phyloP scores from a whole-genome alignment of 1,140 invertebrate species.

The Papilio polyxenes region DNA sequence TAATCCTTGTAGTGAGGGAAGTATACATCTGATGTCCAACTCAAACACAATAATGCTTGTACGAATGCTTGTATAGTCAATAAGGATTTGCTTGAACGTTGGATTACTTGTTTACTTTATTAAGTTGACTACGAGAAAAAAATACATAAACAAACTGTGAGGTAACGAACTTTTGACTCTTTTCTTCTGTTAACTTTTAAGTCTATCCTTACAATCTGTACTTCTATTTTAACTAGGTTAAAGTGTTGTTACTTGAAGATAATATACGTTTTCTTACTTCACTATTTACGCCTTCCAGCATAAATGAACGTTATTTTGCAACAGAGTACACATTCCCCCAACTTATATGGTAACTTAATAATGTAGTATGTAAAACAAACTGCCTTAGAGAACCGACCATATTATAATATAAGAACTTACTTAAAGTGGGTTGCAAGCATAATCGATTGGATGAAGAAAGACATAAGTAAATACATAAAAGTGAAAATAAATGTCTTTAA shows the following conservation, averaged over 20 bases:
- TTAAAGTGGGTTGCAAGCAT: constrained; percentile 22
- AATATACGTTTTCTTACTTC: not conserved
- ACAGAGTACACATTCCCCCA: not conserved
- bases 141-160: too few species aligned
- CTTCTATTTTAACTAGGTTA: not conserved
- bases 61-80: too few species aligned
- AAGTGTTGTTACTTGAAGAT: not conserved
- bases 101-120: too few species aligned
- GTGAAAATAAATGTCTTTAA: not conserved
- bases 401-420: not conserved
- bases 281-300: constrained; percentile 2
- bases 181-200: not conserved
- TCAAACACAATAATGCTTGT: too few species aligned
- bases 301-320: constrained; percentile 15
- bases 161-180: too few species aligned
- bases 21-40: too few species aligned
- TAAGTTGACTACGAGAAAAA: too few species aligned
- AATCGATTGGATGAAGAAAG: not conserved
- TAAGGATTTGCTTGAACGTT: too few species aligned
- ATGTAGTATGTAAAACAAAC: constrained; percentile 27
- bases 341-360: constrained; percentile 22
- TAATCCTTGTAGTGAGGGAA: too few species aligned
- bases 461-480: not conserved
- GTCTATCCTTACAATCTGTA: too few species aligned
- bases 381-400: constrained; percentile 9